A percentile compares a stretch with the other conserved stretches of the same genome.
phyloP scores from a whole-genome alignment of 2,888 invertebrate genomes.

The Hydroisotoma schaefferi region DNA sequence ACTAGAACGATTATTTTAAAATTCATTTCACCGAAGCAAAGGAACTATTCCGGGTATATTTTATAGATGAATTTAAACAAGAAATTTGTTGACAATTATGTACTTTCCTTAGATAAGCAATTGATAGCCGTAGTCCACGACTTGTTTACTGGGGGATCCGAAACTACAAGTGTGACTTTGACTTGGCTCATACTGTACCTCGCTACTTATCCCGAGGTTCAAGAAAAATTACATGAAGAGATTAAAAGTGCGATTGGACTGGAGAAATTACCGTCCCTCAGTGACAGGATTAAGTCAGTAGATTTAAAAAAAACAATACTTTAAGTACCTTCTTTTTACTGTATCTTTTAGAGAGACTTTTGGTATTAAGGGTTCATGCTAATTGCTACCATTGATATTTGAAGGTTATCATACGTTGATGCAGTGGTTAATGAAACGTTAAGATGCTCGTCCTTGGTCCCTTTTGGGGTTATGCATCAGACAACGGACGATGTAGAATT shows the following conservation, averaged over 20 bases:
- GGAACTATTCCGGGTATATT: too few species aligned
- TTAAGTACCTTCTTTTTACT: not conserved
- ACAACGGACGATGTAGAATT: conserved; percentile 27
- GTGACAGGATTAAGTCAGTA: conserved; percentile 15
- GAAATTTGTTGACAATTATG: not conserved
- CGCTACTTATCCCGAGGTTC: conserved; percentile 15
- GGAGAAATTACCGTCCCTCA: conserved; percentile 8
- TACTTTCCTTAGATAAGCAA: conserved; percentile 24
- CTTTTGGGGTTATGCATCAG: conserved; percentile 30
- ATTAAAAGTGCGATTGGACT: conserved; percentile 15
- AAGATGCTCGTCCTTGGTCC: conserved; percentile 28
- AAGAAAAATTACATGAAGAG: conserved; percentile 25
- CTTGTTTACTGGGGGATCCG: conserved; percentile 37
- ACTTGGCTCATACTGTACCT: conserved; percentile 30
- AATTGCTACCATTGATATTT: not conserved
- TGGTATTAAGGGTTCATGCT: not conserved
- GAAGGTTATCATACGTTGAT: conserved; percentile 26
- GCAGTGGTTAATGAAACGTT: conserved; percentile 35
- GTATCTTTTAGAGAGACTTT: not conserved
- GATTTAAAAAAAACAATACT: not conserved
- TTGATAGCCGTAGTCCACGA: conserved; percentile 23
- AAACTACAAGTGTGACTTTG: conserved; percentile 33
- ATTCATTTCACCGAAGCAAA: too few species aligned
- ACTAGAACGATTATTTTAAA: too few species aligned
- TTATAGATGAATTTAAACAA: not conserved